Evolutionary conservation across 2,888 invertebrate species (phyloP), one percentile per base, ranked within the genome.

Genomic region (Alcis repandata): DNA sequence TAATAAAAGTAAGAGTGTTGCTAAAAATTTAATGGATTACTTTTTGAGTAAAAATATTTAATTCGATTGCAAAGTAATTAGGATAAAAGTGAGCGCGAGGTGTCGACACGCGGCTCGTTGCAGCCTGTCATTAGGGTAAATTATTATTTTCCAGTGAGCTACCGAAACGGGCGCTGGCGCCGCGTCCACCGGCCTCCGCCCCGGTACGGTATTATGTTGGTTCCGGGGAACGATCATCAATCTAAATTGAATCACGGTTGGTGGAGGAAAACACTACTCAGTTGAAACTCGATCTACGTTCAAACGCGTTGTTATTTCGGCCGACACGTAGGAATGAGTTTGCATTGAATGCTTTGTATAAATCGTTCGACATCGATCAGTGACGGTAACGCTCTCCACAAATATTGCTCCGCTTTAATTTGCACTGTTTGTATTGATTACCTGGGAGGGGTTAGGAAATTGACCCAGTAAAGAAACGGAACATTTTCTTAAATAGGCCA

Each of bases 161-260:
- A 65, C 63, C 48, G 60, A 20, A 19, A 36, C 36, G 51, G 20
- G 10, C 3, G 13, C 45, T 20, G 22, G 46, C n/a, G 22, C 45
- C 10, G n/a, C 38, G 53, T 53, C 53, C 69, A 66, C 63, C 54
- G 63, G 59, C 66, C 63, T 60, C 51, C 59, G 53, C 52, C 40
- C 64, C 64, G 59, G 56, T 17, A 22, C 62, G 65, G 70, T 73
- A 72, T 72, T 72, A 73, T 69, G 73, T 68, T 69, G 70, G 66
- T 69, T 69, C 69, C 69, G 71, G 69, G 59, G 63, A 65, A 74
- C 69, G 72, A 70, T 71, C 72, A 72, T 70, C 70, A 74, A 72
- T 74, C 69, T 72, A 72, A 72, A 74, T 70, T 72, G 70, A 74
- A 74, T 72, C 72, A 72, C 70, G 72, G 61, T 65, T 52, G 51